A percentile compares a stretch with the other conserved stretches of the same genome.
Conservation (phyloP, 2,888 invertebrate genomes). For the Scaptomyza reducta region DNA sequence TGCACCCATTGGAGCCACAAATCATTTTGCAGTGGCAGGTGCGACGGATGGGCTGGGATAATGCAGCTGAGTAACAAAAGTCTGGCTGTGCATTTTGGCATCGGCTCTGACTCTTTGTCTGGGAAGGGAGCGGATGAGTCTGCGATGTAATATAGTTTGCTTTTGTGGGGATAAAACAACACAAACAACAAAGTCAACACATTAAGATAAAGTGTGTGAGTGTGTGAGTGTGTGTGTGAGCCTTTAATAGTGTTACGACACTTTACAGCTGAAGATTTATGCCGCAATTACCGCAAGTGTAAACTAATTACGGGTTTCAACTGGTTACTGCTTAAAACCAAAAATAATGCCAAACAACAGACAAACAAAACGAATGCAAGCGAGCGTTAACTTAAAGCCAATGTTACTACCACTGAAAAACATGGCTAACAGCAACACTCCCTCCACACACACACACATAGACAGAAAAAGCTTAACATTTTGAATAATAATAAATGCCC, state of each 20-base stretch:
- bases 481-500: slow-evolving; percentile 13
- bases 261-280: slow-evolving; percentile 72
- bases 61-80: slow-evolving; percentile 25
- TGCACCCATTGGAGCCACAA: slow-evolving; percentile 66
- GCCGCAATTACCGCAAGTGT: slow-evolving; percentile 80
- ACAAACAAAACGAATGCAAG: slow-evolving; percentile 44
- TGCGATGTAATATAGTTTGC: slow-evolving; percentile 54
- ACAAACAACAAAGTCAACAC: slow-evolving; percentile 45
- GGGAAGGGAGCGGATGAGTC: slow-evolving; percentile 60
- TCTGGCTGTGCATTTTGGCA: slow-evolving; percentile 9
- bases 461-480: slow-evolving; percentile 20
- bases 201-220: slow-evolving; percentile 15
- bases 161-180: slow-evolving; percentile 20
- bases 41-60: slow-evolving; percentile 39
- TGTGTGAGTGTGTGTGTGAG: slow-evolving; percentile 30
- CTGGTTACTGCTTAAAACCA: slow-evolving; percentile 43
- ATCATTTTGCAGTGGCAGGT: slow-evolving; percentile 66
- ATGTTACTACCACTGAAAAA: slow-evolving; percentile 28
- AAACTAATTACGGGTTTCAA: slow-evolving; percentile 79
- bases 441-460: neutral
- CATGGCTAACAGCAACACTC: slow-evolving; percentile 9
- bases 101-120: neutral
- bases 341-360: slow-evolving; percentile 28
- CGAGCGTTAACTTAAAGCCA: slow-evolving; percentile 47
- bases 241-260: slow-evolving; percentile 68